phyloP scores from a whole-genome alignment of 53 echinoderm and acorn worm species.

The Temnopleurus reevesii region DNA sequence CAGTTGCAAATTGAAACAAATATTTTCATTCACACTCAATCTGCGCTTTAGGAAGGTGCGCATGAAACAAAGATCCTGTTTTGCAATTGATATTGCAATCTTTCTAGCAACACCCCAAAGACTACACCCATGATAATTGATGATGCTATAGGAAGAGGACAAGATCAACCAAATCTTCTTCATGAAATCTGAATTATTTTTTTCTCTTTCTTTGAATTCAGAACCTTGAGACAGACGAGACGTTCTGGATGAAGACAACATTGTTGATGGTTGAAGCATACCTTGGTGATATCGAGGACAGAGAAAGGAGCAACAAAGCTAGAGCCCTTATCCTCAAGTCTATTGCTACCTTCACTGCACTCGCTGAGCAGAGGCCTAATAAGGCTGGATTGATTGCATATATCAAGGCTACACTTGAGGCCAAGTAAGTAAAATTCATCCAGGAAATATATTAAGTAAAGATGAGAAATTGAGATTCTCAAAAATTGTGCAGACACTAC shows the following conservation, averaged over 20 bases:
- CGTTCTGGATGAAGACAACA: constrained; percentile 80
- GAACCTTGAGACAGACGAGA: constrained; percentile 75
- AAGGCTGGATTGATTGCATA: constrained; percentile 69
- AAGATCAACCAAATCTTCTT: no score
- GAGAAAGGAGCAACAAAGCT: constrained; percentile 84
- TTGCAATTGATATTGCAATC: no score
- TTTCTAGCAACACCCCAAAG: no score
- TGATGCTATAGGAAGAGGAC: no score
- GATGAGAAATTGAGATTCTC: no score
- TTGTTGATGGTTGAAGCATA: constrained; percentile 83
- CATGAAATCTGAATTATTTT: background rate
- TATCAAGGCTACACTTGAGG: constrained; percentile 78
- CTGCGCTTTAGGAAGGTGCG: no score
- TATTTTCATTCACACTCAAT: no score
- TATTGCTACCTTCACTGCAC: constrained; percentile 49
- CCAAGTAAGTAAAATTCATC: constrained; percentile 85
- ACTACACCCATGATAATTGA: no score
- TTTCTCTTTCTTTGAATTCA: background rate
- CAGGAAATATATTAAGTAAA: no score
- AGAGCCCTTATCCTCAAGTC: constrained; percentile 80
- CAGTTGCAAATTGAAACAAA: no score
- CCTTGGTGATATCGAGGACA: constrained; percentile 77
- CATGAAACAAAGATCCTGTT: no score
- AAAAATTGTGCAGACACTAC: no score
- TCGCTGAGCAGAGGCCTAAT: constrained; percentile 72